These are phyloP conservation scores for Oxyura jamaicensis DNA, from an alignment of 2,113 vertebrate genomes.

Conservation along the genomic window DNA sequence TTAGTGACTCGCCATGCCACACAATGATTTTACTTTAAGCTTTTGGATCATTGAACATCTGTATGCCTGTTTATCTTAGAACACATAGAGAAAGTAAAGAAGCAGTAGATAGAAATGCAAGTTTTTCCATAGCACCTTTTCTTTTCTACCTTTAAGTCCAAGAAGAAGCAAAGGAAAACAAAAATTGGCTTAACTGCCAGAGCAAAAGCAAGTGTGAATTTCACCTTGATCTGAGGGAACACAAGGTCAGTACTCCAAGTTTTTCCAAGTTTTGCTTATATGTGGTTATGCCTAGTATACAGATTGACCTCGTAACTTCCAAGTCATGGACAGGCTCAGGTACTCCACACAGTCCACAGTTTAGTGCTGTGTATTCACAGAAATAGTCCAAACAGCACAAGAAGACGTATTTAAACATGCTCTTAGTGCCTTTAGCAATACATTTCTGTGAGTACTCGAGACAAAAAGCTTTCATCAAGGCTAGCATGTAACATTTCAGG, in stretches of 20 bases:
- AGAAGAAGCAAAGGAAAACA: background rate
- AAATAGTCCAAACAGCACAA: background rate
- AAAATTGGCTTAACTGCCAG: background rate
- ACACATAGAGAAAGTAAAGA: background rate
- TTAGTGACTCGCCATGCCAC: background rate
- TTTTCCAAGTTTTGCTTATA: background rate
- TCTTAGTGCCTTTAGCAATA: no score
- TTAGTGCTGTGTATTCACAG: background rate
- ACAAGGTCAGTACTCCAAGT: background rate
- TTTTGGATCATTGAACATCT: background rate
- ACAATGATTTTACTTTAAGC: background rate
- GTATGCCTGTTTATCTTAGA: background rate
- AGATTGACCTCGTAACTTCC: background rate
- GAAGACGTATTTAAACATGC: background rate
- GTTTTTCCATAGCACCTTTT: background rate
- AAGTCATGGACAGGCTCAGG: accelerated
- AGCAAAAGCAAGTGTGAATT: background rate
- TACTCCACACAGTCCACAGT: background rate
- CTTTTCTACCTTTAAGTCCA: background rate
- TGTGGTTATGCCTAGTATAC: background rate
- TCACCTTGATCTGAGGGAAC: background rate
- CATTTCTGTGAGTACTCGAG: background rate
- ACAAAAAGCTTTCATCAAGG: background rate
- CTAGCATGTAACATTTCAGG: background rate
- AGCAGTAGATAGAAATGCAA: background rate